Percentiles rank a stretch among this genome's conserved stretches.
These are phyloP conservation scores for Parazoanthus atlanticus DNA, from an alignment of 92 coral and sea anemone genomes.

Conservation along the genomic window DNA sequence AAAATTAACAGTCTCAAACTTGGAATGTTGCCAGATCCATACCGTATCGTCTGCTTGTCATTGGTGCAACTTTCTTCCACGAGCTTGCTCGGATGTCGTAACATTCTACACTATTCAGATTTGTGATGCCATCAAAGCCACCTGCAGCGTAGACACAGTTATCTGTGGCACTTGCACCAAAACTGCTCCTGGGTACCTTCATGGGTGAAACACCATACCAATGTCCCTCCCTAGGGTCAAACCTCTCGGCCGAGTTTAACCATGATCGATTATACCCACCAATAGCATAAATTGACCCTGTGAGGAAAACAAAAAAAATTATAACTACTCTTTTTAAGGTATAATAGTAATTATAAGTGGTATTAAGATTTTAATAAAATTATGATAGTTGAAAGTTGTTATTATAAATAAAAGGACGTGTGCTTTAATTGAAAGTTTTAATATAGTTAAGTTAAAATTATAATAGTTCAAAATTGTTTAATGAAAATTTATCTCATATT, in stretches of 20 bases:
- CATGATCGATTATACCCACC: slow-evolving; percentile 76
- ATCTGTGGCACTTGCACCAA: slow-evolving; percentile 66
- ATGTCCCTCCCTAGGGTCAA: slow-evolving; percentile 81
- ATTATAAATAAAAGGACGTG: too few relatives aligned
- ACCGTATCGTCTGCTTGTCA: slow-evolving; percentile 74
- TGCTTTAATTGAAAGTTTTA: too few relatives aligned
- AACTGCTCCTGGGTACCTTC: slow-evolving; percentile 69
- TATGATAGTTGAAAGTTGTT: too few relatives aligned
- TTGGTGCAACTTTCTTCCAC: slow-evolving; percentile 64
- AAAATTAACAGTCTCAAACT: background rate
- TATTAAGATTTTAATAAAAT: too few relatives aligned
- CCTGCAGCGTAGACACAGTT: slow-evolving; percentile 64
- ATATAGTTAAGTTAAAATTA: too few relatives aligned
- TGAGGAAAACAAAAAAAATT: background rate
- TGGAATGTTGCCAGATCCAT: slow-evolving; percentile 68
- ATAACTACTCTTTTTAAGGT: background rate
- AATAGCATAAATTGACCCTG: slow-evolving; percentile 76
- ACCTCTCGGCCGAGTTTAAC: slow-evolving; percentile 70
- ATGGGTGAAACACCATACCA: slow-evolving; percentile 66
- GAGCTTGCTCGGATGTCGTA: slow-evolving; percentile 67
- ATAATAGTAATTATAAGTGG: too few relatives aligned
- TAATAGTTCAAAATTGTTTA: too few relatives aligned
- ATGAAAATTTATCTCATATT: too few relatives aligned
- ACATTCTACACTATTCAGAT: slow-evolving; percentile 69
- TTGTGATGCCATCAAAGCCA: slow-evolving; percentile 77